A percentile compares a stretch with the other conserved stretches of the same genome.
These are phyloP conservation scores for Andricus curvator DNA, from an alignment of 2,888 invertebrate species.

Conservation along the genomic window DNA sequence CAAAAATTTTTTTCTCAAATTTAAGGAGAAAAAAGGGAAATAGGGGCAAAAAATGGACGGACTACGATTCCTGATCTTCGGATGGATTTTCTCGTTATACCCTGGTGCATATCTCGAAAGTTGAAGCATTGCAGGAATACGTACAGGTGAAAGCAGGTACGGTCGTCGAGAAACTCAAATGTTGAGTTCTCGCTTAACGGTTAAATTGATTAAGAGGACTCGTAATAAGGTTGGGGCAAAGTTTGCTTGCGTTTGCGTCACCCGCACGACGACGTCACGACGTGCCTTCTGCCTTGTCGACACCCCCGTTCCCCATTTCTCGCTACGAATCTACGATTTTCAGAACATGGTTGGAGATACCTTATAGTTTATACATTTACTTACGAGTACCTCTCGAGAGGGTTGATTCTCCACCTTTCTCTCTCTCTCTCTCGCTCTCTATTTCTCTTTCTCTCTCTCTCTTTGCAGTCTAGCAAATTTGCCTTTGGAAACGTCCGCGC, in stretches of 20 bases:
- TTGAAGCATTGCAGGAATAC: conserved; percentile 42
- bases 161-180: conserved; percentile 66
- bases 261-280: conserved; percentile 44
- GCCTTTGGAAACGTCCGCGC: conserved; percentile 32
- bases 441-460: not conserved
- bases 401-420: conserved; percentile 45
- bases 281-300: conserved; percentile 45
- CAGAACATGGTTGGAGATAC: conserved; percentile 52
- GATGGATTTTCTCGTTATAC: not conserved
- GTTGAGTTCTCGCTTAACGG: conserved; percentile 69
- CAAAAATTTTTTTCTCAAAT: no score
- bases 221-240: conserved; percentile 72
- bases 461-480: conserved; percentile 43
- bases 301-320: conserved; percentile 46
- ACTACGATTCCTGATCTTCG: no score
- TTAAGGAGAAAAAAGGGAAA: no score
- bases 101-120: not conserved
- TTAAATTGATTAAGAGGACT: conserved; percentile 73
- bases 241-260: conserved; percentile 60
- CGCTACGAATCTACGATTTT: conserved; percentile 49
- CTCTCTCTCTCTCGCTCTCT: conserved; percentile 46
- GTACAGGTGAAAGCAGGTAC: conserved; percentile 52
- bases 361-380: conserved; percentile 51
- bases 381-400: conserved; percentile 5
- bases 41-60: no score